Conservation (phyloP, 2,888 invertebrate species). For the Endotricha flammealis region DNA sequence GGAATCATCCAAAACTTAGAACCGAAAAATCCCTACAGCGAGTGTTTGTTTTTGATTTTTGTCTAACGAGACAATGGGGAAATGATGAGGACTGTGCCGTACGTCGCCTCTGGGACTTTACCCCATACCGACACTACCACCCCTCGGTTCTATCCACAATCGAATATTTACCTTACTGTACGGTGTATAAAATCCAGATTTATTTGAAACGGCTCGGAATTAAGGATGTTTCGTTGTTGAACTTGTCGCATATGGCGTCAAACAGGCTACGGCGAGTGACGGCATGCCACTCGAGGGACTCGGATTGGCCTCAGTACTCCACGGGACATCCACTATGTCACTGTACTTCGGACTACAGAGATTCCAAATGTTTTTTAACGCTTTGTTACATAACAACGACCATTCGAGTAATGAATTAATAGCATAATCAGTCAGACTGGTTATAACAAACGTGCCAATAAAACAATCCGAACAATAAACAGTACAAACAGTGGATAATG, state of each 20-base stretch:
- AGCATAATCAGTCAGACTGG: no score
- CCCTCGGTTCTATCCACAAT: constrained; percentile 30
- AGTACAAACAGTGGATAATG: constrained; percentile 27
- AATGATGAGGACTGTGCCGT: constrained; percentile 73
- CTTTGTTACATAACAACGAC: no score
- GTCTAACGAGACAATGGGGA: constrained; percentile 79
- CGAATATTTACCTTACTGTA: constrained; percentile 43
- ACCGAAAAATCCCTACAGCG: constrained; percentile 64
- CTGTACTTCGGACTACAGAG: constrained; percentile 43
- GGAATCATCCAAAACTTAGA: constrained; percentile 65
- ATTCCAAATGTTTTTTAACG: constrained; percentile 31
- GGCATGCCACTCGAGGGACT: constrained; percentile 68
- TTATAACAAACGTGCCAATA: no score
- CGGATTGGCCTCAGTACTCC: constrained; percentile 63
- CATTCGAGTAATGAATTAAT: no score
- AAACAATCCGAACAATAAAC: constrained; percentile 2
- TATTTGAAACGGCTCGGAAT: constrained; percentile 27
- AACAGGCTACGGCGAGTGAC: constrained; percentile 71
- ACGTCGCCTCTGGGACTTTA: constrained; percentile 72
- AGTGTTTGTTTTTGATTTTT: constrained; percentile 78
- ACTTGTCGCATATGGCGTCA: constrained; percentile 69
- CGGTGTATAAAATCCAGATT: constrained; percentile 39
- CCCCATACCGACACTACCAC: constrained; percentile 58
- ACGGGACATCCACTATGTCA: constrained; percentile 55
- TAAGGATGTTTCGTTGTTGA: constrained; percentile 41